Percentiles rank a stretch among this genome's conserved stretches.
Conservation (phyloP, 1,140 invertebrate genomes). For the Atopsyche davidsoni region DNA sequence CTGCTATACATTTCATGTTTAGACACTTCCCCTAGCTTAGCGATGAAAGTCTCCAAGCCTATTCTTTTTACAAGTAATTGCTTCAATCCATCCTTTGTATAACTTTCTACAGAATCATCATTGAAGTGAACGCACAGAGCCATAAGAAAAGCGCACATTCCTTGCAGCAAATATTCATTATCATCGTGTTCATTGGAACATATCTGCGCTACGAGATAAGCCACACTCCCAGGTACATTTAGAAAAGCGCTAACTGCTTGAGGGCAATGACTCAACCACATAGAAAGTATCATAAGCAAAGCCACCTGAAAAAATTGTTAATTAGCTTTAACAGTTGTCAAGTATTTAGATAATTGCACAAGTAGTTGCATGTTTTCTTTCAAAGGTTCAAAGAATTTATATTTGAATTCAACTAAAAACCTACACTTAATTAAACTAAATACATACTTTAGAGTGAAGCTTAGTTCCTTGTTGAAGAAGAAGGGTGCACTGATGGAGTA, state of each 20-base stretch:
- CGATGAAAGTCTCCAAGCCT: constrained; percentile 82
- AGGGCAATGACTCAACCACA: constrained; percentile 84
- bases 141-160: constrained; percentile 90
- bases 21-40: constrained; percentile 79
- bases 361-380: background rate
- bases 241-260: constrained; percentile 80
- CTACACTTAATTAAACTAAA: background rate
- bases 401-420: background rate
- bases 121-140: constrained; percentile 91
- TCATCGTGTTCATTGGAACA: constrained; percentile 79
- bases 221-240: constrained; percentile 75
- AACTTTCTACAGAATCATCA: constrained; percentile 75
- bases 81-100: constrained; percentile 70
- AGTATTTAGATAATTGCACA: background rate
- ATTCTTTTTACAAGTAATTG: constrained; percentile 88
- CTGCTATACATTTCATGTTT: constrained; percentile 86
- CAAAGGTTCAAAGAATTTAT: no score
- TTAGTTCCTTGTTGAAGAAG: constrained; percentile 81
- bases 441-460: constrained; percentile 68
- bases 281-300: constrained; percentile 82
- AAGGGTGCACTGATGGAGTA: constrained; percentile 81
- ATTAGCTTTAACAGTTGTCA: background rate
- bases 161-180: constrained; percentile 80
- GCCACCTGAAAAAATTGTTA: constrained; percentile 57
- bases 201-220: constrained; percentile 75